Percentiles rank a stretch among this genome's conserved stretches.
phyloP scores from a whole-genome alignment of 2,797 vertebrate species.

The Sphaeramia orbicularis region DNA sequence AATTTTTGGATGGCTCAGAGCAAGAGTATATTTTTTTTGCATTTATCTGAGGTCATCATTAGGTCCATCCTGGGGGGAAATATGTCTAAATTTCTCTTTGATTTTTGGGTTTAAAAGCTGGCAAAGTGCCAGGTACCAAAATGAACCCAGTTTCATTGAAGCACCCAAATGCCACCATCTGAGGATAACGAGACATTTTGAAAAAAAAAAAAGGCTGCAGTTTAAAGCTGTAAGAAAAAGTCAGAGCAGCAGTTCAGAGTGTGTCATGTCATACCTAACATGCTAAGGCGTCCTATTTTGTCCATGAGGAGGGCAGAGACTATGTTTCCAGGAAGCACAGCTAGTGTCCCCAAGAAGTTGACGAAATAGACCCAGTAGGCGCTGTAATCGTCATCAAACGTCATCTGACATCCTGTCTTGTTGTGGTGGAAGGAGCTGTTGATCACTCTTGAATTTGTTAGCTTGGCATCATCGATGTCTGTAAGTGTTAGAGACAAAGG shows the following conservation, averaged over 20 bases:
- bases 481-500: conserved; percentile 42
- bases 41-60: no score
- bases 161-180: background rate
- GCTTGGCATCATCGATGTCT: conserved; percentile 94
- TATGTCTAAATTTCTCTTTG: no score
- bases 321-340: conserved; percentile 97
- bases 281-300: conserved; percentile 95
- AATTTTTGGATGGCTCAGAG: no score
- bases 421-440: conserved; percentile 92
- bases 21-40: no score
- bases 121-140: no score
- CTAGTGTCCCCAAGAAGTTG: conserved; percentile 97
- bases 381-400: conserved; percentile 96
- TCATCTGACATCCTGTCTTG: conserved; percentile 97
- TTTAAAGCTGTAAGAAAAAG: background rate
- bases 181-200: conserved; percentile 4
- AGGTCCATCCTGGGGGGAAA: no score
- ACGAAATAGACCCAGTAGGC: conserved; percentile 99
- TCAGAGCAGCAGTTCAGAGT: background rate
- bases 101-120: no score
- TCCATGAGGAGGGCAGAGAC: conserved; percentile 98
- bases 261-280: conserved; percentile 88
- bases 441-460: conserved; percentile 88
- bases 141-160: no score
- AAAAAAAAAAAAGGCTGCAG: background rate